phyloP scores from a whole-genome alignment of 1,140 invertebrate species.

The Cydia splendana region DNA sequence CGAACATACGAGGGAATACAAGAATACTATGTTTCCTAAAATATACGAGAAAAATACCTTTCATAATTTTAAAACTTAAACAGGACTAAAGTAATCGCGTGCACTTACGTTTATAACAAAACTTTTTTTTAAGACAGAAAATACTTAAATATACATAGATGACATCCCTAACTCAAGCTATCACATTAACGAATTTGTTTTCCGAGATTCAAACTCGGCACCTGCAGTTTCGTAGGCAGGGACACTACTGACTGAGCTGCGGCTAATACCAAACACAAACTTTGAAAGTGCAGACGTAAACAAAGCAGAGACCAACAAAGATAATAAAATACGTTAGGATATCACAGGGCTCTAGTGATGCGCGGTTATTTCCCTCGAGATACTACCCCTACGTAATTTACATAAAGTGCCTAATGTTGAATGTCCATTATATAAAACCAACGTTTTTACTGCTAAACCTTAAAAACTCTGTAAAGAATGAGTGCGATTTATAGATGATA shows the following conservation, averaged over 20 bases:
- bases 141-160: too few relatives aligned
- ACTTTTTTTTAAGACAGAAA: too few relatives aligned
- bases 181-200: too few relatives aligned
- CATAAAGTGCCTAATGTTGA: conserved; percentile 32
- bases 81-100: too few relatives aligned
- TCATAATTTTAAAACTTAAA: too few relatives aligned
- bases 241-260: neutral
- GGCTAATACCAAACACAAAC: neutral
- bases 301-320: conserved; percentile 19
- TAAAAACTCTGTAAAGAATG: conserved; percentile 3
- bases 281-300: conserved; percentile 23
- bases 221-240: neutral
- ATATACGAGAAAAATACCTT: too few relatives aligned
- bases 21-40: too few relatives aligned
- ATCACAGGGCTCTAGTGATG: conserved; percentile 26
- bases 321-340: conserved; percentile 29
- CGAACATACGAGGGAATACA: too few relatives aligned
- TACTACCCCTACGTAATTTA: conserved; percentile 30
- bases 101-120: too few relatives aligned
- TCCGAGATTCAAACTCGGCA: too few relatives aligned
- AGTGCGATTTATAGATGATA: conserved; percentile 8
- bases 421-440: conserved; percentile 29
- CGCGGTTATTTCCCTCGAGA: conserved; percentile 28
- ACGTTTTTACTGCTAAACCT: conserved; percentile 28
- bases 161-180: too few relatives aligned